Evolutionary conservation across 2,888 invertebrate species (phyloP).

Genomic region (Protodeltote pygarga): DNA sequence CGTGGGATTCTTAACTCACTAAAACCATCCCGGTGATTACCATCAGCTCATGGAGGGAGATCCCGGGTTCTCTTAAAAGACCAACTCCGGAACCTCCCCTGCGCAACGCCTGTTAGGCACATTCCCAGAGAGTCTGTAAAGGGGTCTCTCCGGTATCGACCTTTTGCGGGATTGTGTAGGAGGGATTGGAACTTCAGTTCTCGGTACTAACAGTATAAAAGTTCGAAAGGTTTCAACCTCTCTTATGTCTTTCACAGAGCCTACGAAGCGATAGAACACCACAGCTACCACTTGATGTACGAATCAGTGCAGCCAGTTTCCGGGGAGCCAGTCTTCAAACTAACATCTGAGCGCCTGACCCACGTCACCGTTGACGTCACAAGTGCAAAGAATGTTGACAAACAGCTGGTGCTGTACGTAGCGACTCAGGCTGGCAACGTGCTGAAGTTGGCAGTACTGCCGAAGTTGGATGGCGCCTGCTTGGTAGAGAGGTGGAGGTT

Average conservation of each 20-base stretch:
- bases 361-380: slow-evolving; percentile 94
- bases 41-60: too few species aligned
- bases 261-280: slow-evolving; percentile 88
- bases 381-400: slow-evolving; percentile 89
- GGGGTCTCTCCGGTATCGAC: too few species aligned
- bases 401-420: slow-evolving; percentile 93
- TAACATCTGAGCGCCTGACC: slow-evolving; percentile 90
- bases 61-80: too few species aligned
- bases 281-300: slow-evolving; percentile 95
- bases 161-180: too few species aligned
- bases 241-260: slow-evolving; percentile 62
- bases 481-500: slow-evolving; percentile 94
- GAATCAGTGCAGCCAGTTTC: slow-evolving; percentile 92
- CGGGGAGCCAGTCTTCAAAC: slow-evolving; percentile 89
- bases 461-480: slow-evolving; percentile 91
- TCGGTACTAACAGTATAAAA: too few species aligned
- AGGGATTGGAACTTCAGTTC: too few species aligned
- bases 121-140: too few species aligned
- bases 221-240: too few species aligned
- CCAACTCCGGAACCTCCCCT: too few species aligned
- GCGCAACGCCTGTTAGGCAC: too few species aligned
- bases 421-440: slow-evolving; percentile 92
- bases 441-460: slow-evolving; percentile 93
- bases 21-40: too few species aligned
- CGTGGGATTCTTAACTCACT: too few species aligned